phyloP scores from a whole-genome alignment of 2,888 invertebrate species.

The Mechanitis mazaeus region DNA sequence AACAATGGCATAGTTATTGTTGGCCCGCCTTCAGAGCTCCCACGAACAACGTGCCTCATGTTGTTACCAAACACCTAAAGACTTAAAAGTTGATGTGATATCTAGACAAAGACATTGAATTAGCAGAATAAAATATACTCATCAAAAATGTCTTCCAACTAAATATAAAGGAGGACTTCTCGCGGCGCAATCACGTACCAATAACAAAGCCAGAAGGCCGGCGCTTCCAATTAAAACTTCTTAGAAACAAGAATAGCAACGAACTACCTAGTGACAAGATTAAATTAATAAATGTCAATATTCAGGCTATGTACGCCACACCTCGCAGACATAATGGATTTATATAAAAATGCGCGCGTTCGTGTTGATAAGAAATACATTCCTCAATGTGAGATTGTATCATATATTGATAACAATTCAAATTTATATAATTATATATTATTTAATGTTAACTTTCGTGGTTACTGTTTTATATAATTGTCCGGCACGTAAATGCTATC shows the following conservation, averaged over 20 bases:
- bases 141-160: slow-evolving; percentile 5
- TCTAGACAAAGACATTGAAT: neutral
- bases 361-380: slow-evolving; percentile 13
- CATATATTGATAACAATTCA: slow-evolving; percentile 1
- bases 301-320: neutral
- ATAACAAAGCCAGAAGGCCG: slow-evolving; percentile 21
- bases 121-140: slow-evolving; percentile 4
- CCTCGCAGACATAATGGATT: neutral
- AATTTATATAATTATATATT: neutral
- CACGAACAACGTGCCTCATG: slow-evolving; percentile 33
- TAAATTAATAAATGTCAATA: neutral
- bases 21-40: slow-evolving; percentile 33
- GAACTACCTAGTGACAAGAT: slow-evolving; percentile 5
- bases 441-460: no score
- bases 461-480: no score
- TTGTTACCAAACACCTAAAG: neutral
- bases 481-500: no score
- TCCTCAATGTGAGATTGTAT: neutral
- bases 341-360: slow-evolving; percentile 13
- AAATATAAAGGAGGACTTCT: slow-evolving; percentile 16
- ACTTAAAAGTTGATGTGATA: neutral
- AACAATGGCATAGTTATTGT: slow-evolving; percentile 41
- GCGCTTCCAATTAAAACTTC: slow-evolving; percentile 18
- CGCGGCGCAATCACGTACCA: slow-evolving; percentile 19
- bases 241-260: slow-evolving; percentile 15